phyloP scores from a whole-genome alignment of 2,797 vertebrate genomes.

The Rousettus madagascariensis region DNA sequence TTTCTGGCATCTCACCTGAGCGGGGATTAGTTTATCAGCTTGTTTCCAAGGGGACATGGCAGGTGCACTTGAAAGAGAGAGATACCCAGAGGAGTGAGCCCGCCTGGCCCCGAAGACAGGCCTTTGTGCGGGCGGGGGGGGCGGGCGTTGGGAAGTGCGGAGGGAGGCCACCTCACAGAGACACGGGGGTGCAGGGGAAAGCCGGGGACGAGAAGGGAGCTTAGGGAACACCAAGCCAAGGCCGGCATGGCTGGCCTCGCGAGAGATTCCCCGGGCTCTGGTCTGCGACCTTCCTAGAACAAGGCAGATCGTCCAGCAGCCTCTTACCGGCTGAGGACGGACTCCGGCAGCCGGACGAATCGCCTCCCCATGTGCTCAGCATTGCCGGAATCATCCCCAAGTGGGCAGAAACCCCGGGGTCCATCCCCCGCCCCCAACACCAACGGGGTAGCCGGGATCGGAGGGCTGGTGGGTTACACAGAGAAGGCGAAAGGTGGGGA shows the following conservation, averaged over 20 bases:
- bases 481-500: not conserved
- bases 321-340: not conserved
- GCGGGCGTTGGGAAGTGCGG: fast-evolving
- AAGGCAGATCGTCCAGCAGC: not conserved
- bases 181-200: not conserved
- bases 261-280: not conserved
- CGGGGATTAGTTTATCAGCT: not conserved
- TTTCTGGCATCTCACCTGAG: not conserved
- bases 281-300: not conserved
- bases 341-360: too few species aligned
- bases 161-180: not conserved
- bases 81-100: not conserved
- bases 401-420: not conserved
- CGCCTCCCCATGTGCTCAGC: too few species aligned
- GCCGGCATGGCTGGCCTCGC: not conserved
- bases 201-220: not conserved
- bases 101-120: not conserved
- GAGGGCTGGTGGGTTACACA: not conserved
- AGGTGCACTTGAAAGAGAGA: not conserved
- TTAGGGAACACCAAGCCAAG: not conserved
- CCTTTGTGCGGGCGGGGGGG: fast-evolving
- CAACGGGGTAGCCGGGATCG: fast-evolving
- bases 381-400: not conserved
- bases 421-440: not conserved
- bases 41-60: not conserved